Conservation (phyloP, 2,797 vertebrate species). For the Serranus cabrilla region DNA sequence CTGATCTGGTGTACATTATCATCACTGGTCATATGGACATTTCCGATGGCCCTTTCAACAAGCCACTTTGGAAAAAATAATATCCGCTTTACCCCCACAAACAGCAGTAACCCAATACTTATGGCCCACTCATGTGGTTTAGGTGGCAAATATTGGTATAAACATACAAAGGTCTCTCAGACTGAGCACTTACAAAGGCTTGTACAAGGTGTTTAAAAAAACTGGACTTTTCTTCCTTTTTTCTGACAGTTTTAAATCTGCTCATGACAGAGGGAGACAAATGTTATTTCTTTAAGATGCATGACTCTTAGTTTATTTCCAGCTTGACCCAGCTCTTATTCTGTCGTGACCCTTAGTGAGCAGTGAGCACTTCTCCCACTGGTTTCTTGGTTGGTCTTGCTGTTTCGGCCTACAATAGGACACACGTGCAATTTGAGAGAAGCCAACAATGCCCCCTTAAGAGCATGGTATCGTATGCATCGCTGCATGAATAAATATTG, state of each 20-base stretch:
- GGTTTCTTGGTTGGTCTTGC: conserved; percentile 32
- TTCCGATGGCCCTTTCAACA: conserved; percentile 80
- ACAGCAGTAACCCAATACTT: conserved; percentile 77
- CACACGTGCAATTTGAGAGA: conserved; percentile 44
- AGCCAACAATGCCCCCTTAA: conserved; percentile 49
- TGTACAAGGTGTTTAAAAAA: conserved; percentile 52
- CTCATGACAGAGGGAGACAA: conserved; percentile 34
- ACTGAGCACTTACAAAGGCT: conserved; percentile 55
- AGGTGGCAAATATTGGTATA: conserved; percentile 78
- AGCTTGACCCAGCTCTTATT: conserved; percentile 10
- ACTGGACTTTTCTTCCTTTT: conserved; percentile 16
- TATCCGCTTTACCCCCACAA: conserved; percentile 82
- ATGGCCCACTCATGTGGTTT: conserved; percentile 81
- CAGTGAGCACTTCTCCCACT: conserved; percentile 18
- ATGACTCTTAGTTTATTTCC: conserved; percentile 19
- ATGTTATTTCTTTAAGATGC: conserved; percentile 17
- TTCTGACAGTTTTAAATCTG: conserved; percentile 38
- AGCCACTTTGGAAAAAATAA: conserved; percentile 69
- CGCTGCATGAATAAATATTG: conserved; percentile 80
- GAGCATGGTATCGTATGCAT: conserved; percentile 63
- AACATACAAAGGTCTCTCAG: conserved; percentile 75
- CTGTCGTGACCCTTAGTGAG: conserved; percentile 12
- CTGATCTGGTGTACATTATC: conserved; percentile 78
- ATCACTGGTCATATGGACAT: conserved; percentile 71
- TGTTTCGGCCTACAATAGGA: conserved; percentile 44